phyloP scores from a whole-genome alignment of 2,113 vertebrate species.

The Argyrosomus japonicus region DNA sequence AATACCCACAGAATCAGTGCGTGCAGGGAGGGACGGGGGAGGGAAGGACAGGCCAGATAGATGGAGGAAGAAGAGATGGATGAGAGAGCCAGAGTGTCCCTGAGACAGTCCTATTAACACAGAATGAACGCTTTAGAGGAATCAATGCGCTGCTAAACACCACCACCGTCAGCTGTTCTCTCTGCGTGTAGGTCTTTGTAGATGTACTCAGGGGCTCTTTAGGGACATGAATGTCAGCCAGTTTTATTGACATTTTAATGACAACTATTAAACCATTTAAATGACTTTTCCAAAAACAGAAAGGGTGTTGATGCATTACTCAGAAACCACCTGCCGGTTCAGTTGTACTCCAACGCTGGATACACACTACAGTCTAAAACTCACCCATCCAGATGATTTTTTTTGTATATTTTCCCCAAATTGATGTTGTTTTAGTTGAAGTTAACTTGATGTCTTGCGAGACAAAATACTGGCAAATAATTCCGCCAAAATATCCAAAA shows the following conservation, averaged over 20 bases:
- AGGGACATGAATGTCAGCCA: slow-evolving; percentile 22
- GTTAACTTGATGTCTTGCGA: background rate
- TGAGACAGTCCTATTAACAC: slow-evolving; percentile 65
- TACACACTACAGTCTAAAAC: too few relatives aligned
- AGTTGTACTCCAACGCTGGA: background rate
- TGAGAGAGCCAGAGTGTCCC: slow-evolving; percentile 48
- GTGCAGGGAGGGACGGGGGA: background rate
- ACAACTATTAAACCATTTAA: slow-evolving; percentile 36
- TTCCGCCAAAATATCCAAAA: background rate
- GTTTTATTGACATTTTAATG: slow-evolving; percentile 56
- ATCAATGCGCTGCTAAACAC: slow-evolving; percentile 66
- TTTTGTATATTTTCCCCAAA: background rate
- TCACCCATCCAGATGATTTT: background rate
- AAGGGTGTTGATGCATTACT: background rate
- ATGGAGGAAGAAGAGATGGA: slow-evolving; percentile 50
- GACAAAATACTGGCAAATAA: background rate
- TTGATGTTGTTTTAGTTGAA: background rate
- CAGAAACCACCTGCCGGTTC: slow-evolving; percentile 2
- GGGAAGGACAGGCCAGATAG: slow-evolving; percentile 2
- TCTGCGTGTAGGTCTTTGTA: slow-evolving; percentile 23
- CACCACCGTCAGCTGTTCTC: slow-evolving; percentile 32
- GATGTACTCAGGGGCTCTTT: slow-evolving; percentile 11
- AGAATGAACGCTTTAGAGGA: slow-evolving; percentile 60
- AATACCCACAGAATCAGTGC: slow-evolving; percentile 3
- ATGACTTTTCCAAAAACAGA: slow-evolving; percentile 25